Evolutionary conservation across 2,797 vertebrate genomes (phyloP), one percentile per base, ranked within the genome.

Genomic region (Mus spretus): DNA sequence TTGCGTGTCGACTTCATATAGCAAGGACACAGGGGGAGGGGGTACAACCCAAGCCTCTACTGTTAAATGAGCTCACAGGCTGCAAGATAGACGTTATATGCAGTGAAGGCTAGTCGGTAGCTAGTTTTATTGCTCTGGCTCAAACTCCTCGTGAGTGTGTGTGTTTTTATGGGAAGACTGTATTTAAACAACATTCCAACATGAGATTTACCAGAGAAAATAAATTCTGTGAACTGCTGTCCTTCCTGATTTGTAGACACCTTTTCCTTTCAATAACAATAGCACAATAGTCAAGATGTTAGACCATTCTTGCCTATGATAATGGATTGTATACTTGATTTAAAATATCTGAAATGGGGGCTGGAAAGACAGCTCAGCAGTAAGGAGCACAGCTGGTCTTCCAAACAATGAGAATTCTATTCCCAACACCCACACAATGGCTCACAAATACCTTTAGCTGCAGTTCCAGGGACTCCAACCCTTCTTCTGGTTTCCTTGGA

Each of bases 201-300:
- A 96, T 89, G 40, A 93, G 97, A 97, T 94, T 96, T 96, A 88
- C 78, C 79, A 93, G 65, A 96, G 91, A 94, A 97, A 98, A 97
- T 31, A 63, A 96, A 55, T 31, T 26, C 57, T 84, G 61, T 63
- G 0, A 50, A 90, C 79, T 96, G 6, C 83, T 57, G 0, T 19
- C 24, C 81, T 0, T 19, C 24, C 81, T 93, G 77, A 92, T 26
- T 83, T 17, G 20, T 47, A 40, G 63, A 65, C 8, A 14, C 4
- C 53, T 81, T 74, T n/a, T 74, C 22, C 47, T 95, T 79, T 91
- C 91, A 94, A 28, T 92, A 92, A 95, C 74, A 96, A 61, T 61
- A 93, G 1, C 40, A 90, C 4, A 87, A 84, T 22, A 63, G 20
- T 96, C 26, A 0, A 50, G 93, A 53, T 87, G 53, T 67, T 47